Base-by-base conservation (phyloP, 2,113 vertebrate genomes). In the Corvus cornix region DNA sequence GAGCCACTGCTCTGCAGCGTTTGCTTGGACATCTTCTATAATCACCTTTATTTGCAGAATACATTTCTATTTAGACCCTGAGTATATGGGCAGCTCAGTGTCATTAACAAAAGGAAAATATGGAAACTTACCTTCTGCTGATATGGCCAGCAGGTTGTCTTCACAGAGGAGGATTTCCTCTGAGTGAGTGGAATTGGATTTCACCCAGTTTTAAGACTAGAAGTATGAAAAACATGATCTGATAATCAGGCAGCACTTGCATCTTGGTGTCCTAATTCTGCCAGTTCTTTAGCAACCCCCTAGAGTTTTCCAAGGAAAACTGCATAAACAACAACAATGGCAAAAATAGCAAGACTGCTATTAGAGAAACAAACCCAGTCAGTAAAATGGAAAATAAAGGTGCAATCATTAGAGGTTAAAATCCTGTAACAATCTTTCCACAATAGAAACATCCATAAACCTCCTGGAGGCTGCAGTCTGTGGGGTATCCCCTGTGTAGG, bases 181-280 rank as follows among this genome's bases (percentile, higher is more conserved):
- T 43, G 60, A 23, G 39, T 70, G 67, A 59, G 33, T n/a, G 56
- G 79, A 74, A 28, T 63, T 70, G 68, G 16, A 44, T 93, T 94
- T 82, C 84, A 91, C 44, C n/a, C 74, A 37, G 31, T 74, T 90
- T 93, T 75, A 72, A 75, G 91, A 60, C 44, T 20, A 35, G 9
- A 48, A 58, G 31, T 76, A 82, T 60, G 63, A 89, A 89, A 86
- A 78, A 8, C 37, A 82, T 0, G 0, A 53, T 70, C 68, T 81
- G 88, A 88, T 63, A 86, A 92, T 68, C 28, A 44, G 37, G 24
- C 76, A 72, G 79, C 37, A 14, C 44, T 90, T 51, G 68, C 56
- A 11, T 88, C 39, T 68, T 59, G 73, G 68, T 88, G 95, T 90
- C 92, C 94, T 91, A 33, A 80, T 93, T 95, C 93, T 95, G 90